Conservation (phyloP, 2,888 invertebrate species). For the Amiota mariae region DNA sequence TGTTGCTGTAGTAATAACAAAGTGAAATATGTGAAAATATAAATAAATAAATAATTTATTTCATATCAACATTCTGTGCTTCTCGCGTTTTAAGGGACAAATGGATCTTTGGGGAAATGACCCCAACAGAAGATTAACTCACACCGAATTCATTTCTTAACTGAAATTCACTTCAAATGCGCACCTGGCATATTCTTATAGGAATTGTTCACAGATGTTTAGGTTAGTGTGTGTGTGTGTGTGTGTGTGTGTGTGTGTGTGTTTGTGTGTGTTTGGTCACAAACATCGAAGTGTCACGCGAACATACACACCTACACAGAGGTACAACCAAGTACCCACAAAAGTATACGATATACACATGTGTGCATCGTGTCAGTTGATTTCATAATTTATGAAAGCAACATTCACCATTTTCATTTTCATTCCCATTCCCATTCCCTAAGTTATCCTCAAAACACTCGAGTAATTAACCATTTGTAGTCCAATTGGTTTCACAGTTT, state of each 20-base stretch:
- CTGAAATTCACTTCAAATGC: not conserved
- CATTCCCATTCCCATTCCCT: no score
- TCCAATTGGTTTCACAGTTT: no score
- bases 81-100: conserved; percentile 46
- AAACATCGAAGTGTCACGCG: conserved; percentile 59
- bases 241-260: not conserved
- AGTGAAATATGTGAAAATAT: conserved; percentile 51
- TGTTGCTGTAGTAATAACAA: conserved; percentile 18
- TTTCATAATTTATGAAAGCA: conserved; percentile 64
- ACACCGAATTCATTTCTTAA: no score
- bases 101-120: conserved; percentile 23
- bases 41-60: conserved; percentile 66
- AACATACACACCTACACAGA: conserved; percentile 30
- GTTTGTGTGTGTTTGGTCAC: conserved; percentile 28
- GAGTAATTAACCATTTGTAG: no score
- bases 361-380: conserved; percentile 55
- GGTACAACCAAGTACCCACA: not conserved
- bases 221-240: not conserved
- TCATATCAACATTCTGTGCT: not conserved
- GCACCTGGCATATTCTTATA: not conserved
- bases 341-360: no score
- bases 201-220: not conserved
- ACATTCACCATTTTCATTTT: conserved; percentile 56
- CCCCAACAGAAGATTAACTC: no score
- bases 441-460: no score